These are phyloP conservation scores for Ischnura elegans DNA, from an alignment of 2,888 invertebrate species.

Conservation along the genomic window DNA sequence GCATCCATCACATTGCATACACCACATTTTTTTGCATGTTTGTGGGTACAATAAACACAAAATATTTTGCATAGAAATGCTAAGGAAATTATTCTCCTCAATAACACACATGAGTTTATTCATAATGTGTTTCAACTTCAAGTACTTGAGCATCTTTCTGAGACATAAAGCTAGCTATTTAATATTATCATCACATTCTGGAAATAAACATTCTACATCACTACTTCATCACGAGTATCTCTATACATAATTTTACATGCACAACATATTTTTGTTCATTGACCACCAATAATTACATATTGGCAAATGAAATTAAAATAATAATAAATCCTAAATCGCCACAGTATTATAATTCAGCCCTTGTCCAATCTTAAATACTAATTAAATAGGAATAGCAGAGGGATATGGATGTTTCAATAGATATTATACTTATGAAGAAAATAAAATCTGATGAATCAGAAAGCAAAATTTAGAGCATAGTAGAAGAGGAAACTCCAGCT, in stretches of 20 bases:
- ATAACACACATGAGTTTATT: neutral
- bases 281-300: neutral
- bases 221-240: neutral
- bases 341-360: neutral
- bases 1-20: neutral
- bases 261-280: neutral
- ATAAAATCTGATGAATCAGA: neutral
- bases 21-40: neutral
- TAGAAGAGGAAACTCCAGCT: neutral
- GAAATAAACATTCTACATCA: neutral
- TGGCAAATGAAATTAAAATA: constrained; percentile 4
- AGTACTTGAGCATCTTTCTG: constrained; percentile 34
- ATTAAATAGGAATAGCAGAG: neutral
- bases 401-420: neutral
- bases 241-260: neutral
- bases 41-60: neutral
- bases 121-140: neutral
- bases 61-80: neutral
- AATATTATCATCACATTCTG: neutral
- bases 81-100: neutral
- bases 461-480: neutral
- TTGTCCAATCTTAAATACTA: neutral
- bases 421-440: neutral
- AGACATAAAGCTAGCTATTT: neutral
- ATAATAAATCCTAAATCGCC: neutral